These are phyloP conservation scores for Saturnia japonica DNA, from an alignment of 2,888 invertebrate genomes.

Conservation along the genomic window DNA sequence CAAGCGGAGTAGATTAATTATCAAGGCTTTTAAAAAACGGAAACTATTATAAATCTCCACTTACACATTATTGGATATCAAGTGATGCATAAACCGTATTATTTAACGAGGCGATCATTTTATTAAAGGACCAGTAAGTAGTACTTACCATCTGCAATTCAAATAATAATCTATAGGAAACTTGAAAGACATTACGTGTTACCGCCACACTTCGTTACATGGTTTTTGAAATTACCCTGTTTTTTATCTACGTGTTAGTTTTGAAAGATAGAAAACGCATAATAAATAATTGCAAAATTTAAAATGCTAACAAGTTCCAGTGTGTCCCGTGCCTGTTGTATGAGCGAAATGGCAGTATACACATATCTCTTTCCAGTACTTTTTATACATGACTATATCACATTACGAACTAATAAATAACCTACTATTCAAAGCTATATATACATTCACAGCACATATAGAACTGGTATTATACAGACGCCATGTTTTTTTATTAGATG, in stretches of 20 bases:
- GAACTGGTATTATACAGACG: slow-evolving; percentile 56
- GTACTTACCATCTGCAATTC: not conserved
- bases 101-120: not conserved
- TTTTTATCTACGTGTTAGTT: no score
- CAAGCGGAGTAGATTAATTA: not conserved
- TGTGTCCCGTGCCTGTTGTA: not conserved
- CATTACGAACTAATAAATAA: slow-evolving; percentile 35
- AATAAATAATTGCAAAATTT: not conserved
- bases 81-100: not conserved
- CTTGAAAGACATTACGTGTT: not conserved
- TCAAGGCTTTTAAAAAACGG: not conserved
- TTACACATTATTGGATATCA: not conserved
- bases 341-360: not conserved
- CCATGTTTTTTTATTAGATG: slow-evolving; percentile 35
- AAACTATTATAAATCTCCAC: not conserved
- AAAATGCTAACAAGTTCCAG: not conserved
- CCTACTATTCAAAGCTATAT: slow-evolving; percentile 42
- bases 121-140: not conserved
- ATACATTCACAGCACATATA: slow-evolving; percentile 54
- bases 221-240: no score
- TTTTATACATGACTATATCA: slow-evolving; percentile 4
- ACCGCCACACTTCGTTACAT: no score
- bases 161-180: not conserved
- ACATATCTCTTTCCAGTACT: not conserved
- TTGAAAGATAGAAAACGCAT: no score